Conservation (phyloP, 1,140 invertebrate species). For the Procambarus virginalis region DNA sequence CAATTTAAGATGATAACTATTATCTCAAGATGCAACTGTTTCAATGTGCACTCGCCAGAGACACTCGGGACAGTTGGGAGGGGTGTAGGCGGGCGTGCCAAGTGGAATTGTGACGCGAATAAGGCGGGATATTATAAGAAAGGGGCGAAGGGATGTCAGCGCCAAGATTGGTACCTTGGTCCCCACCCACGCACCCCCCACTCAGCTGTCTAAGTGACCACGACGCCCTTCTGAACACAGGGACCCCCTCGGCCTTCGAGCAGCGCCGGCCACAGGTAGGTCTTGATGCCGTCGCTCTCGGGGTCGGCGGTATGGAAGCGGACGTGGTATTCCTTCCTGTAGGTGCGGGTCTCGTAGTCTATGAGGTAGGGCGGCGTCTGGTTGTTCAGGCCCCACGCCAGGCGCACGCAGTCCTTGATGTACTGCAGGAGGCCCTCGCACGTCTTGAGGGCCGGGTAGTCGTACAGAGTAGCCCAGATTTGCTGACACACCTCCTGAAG, state of each 20-base stretch:
- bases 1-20: no score
- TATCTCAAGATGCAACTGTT: no score
- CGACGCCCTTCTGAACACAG: slow-evolving; percentile 84
- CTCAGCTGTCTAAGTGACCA: slow-evolving; percentile 76
- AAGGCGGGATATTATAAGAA: no score
- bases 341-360: slow-evolving; percentile 76
- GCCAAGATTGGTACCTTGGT: no score
- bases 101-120: no score
- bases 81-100: no score
- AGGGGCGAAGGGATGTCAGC: no score
- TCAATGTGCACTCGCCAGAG: no score
- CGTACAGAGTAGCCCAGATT: slow-evolving; percentile 83
- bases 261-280: slow-evolving; percentile 84
- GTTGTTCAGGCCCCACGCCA: slow-evolving; percentile 81
- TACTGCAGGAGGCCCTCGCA: slow-evolving; percentile 80
- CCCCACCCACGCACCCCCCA: no score
- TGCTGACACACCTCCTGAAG: slow-evolving; percentile 80
- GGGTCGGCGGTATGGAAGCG: slow-evolving; percentile 81
- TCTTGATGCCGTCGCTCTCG: slow-evolving; percentile 78
- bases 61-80: no score
- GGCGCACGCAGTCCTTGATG: slow-evolving; percentile 79
- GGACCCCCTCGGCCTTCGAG: slow-evolving; percentile 79
- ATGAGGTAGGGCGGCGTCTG: slow-evolving; percentile 74
- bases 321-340: slow-evolving; percentile 79
- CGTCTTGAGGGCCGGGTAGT: slow-evolving; percentile 82